Conservation (phyloP, 2,888 invertebrate genomes). For the Scaptomyza reducta region DNA sequence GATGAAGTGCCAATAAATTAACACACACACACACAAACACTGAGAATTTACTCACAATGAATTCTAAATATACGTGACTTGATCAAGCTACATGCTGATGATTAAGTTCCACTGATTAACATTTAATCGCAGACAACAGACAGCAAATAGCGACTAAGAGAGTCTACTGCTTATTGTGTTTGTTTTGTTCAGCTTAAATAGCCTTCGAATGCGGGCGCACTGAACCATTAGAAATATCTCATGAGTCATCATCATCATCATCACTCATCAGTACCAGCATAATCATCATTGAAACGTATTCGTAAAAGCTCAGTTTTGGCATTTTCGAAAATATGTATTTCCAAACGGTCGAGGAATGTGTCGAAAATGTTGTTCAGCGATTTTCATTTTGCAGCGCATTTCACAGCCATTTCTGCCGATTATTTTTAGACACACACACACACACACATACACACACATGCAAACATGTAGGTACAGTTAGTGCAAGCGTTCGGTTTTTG, state of each 20-base stretch:
- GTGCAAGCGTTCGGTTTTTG: slow-evolving; percentile 15
- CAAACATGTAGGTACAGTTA: not conserved
- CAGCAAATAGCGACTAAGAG: slow-evolving; percentile 6
- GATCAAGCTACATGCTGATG: slow-evolving; percentile 21
- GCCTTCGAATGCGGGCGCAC: slow-evolving; percentile 37
- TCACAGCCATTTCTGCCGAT: slow-evolving; percentile 39
- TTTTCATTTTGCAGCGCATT: slow-evolving; percentile 26
- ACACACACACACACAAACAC: slow-evolving; percentile 3
- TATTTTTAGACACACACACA: slow-evolving; percentile 44
- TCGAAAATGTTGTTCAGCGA: slow-evolving; percentile 12
- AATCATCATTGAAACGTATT: not conserved
- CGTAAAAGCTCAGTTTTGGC: not conserved
- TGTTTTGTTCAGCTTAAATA: slow-evolving; percentile 36
- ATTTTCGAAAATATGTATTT: slow-evolving; percentile 28
- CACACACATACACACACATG: not conserved
- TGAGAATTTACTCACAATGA: slow-evolving; percentile 1
- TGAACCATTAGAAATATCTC: slow-evolving; percentile 17
- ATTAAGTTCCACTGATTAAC: slow-evolving; percentile 39
- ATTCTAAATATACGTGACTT: slow-evolving; percentile 28
- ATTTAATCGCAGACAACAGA: slow-evolving; percentile 25
- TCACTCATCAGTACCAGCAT: not conserved
- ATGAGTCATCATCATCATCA: slow-evolving; percentile 7
- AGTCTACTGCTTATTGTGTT: not conserved
- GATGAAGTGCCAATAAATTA: slow-evolving; percentile 50
- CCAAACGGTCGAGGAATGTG: slow-evolving; percentile 46